Conservation (phyloP, 2,113 vertebrate species). For the Cricetomys ansorgei region DNA sequence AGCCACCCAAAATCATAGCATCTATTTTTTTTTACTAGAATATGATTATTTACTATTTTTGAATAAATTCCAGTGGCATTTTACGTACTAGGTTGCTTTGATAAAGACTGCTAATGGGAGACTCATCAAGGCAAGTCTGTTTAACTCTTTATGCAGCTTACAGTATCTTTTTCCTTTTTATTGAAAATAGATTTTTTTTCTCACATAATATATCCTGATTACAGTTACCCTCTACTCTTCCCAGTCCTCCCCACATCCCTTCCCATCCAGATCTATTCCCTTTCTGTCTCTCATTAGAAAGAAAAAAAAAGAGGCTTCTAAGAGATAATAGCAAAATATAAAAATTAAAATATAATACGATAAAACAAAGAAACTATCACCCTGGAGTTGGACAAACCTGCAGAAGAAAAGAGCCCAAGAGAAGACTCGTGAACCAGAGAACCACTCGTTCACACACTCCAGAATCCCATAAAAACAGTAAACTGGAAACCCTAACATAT, state of each 20-base stretch:
- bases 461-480: neutral
- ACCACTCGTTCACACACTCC: neutral
- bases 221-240: neutral
- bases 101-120: neutral
- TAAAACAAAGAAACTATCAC: neutral
- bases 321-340: neutral
- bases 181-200: neutral
- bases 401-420: neutral
- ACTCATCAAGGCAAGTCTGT: neutral
- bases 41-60: slow-evolving; percentile 18
- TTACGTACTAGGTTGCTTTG: neutral
- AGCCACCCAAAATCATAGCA: neutral
- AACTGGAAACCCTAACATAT: neutral
- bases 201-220: neutral
- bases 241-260: neutral
- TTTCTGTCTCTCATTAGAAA: neutral
- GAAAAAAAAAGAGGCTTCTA: neutral
- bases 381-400: neutral
- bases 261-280: neutral
- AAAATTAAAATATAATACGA: neutral
- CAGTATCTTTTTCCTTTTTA: neutral
- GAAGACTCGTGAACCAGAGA: neutral
- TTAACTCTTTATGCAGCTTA: neutral
- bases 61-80: slow-evolving; percentile 24
- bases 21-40: neutral